Percentiles rank a stretch among this genome's conserved stretches.
Conservation (phyloP, 1,140 invertebrate genomes). For the Pentalonia nigronervosa region DNA sequence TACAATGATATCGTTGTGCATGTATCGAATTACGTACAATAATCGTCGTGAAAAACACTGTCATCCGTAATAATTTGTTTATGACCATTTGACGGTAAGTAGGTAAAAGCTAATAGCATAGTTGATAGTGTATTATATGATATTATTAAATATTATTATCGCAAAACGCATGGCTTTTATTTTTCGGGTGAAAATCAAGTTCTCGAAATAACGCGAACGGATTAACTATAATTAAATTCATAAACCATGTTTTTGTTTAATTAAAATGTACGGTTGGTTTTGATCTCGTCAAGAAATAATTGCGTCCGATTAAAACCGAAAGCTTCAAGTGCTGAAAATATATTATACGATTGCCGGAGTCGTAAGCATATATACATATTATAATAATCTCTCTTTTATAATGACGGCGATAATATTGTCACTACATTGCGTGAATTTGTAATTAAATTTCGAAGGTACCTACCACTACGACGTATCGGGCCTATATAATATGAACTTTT, state of each 20-base stretch:
- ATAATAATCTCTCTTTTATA: neutral
- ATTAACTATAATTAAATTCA: neutral
- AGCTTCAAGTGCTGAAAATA: neutral
- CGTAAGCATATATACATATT: neutral
- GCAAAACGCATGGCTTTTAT: neutral
- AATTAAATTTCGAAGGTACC: conserved; percentile 3
- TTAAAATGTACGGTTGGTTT: neutral
- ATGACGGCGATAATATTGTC: neutral
- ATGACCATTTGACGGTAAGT: too few species aligned
- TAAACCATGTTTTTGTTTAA: conserved; percentile 4
- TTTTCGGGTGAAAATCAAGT: neutral
- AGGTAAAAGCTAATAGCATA: too few species aligned
- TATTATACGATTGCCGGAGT: neutral
- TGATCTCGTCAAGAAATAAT: neutral
- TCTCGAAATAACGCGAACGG: neutral
- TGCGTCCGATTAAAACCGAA: neutral
- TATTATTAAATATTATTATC: neutral
- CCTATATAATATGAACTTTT: neutral
- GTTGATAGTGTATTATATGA: neutral
- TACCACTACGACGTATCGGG: neutral
- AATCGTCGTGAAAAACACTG: neutral
- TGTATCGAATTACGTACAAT: neutral
- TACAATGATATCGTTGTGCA: neutral
- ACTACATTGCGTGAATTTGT: neutral
- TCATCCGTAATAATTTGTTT: neutral